phyloP scores from a whole-genome alignment of 2,888 invertebrate genomes.

The Loripinus fragilis region DNA sequence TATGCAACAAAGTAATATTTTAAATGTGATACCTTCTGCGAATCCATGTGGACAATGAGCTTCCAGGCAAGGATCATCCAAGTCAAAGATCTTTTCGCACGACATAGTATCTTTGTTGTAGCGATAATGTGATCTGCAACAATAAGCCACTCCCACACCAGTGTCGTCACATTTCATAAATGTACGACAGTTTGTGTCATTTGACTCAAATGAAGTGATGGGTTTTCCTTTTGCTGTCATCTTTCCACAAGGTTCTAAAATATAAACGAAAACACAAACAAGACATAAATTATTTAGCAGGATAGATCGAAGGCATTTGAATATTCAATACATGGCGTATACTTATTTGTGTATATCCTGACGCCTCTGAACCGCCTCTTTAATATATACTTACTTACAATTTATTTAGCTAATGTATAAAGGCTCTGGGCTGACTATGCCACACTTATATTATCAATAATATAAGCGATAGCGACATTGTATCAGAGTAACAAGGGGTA shows the following conservation, averaged over 20 bases:
- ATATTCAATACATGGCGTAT: no score
- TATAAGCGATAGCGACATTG: no score
- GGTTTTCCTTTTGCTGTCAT: not conserved
- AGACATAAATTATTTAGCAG: no score
- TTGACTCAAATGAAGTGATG: slow-evolving; percentile 21
- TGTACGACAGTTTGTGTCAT: slow-evolving; percentile 55
- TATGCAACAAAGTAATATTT: no score
- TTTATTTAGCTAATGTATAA: no score
- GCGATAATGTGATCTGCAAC: slow-evolving; percentile 36
- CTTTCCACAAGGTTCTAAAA: slow-evolving; percentile 43
- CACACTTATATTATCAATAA: no score
- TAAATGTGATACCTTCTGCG: slow-evolving; percentile 55
- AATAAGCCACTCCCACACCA: slow-evolving; percentile 34
- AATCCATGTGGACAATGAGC: slow-evolving; percentile 43
- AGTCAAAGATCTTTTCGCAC: slow-evolving; percentile 36
- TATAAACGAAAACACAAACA: not conserved
- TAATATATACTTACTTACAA: no score
- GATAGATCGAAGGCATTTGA: no score
- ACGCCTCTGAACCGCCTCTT: no score
- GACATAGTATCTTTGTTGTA: slow-evolving; percentile 24
- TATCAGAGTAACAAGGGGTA: no score
- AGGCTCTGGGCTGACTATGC: no score
- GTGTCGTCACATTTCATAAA: slow-evolving; percentile 49
- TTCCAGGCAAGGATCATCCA: slow-evolving; percentile 26
- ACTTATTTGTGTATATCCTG: no score